Percentiles rank a stretch among this genome's conserved stretches.
These are phyloP conservation scores for Phacellophora camtschatica DNA, from an alignment of 30 jellyfish, hydroid and myxozoan genomes.

Conservation along the genomic window DNA sequence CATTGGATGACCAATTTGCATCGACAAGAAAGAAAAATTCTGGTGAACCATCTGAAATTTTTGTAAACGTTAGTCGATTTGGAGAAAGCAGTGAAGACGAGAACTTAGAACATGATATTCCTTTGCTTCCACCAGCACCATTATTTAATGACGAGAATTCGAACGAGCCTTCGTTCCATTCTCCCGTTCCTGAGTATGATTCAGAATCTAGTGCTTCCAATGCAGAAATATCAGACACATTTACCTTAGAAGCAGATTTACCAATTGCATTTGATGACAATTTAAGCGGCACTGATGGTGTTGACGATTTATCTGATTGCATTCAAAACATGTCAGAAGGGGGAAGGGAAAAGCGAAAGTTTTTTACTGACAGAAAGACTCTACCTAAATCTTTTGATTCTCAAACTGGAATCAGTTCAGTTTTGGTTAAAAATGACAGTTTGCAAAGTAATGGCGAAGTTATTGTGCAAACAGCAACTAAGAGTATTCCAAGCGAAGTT, in stretches of 20 bases:
- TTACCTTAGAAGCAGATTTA: too few relatives aligned
- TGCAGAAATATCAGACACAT: too few relatives aligned
- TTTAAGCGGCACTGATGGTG: too few relatives aligned
- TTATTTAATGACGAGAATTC: not conserved
- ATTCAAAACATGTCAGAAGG: not conserved
- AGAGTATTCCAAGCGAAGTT: not conserved
- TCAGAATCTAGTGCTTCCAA: not conserved
- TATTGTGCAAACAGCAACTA: not conserved
- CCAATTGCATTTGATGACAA: too few relatives aligned
- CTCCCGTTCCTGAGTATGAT: not conserved
- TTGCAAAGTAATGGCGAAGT: not conserved
- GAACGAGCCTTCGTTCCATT: not conserved
- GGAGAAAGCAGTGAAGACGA: not conserved
- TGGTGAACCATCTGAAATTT: too few relatives aligned
- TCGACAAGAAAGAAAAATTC: too few relatives aligned
- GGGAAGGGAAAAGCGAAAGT: slow-evolving; percentile 32
- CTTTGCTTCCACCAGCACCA: slow-evolving; percentile 19
- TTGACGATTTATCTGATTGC: not conserved
- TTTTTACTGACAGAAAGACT: slow-evolving; percentile 15
- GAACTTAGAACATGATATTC: not conserved
- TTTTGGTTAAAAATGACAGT: not conserved
- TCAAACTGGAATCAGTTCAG: not conserved
- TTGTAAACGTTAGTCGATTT: too few relatives aligned
- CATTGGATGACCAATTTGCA: too few relatives aligned
- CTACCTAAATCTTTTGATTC: not conserved